These are phyloP conservation scores for Pantherophis alleghaniensis DNA, from an alignment of 2,797 vertebrate genomes.

Conservation along the genomic window DNA sequence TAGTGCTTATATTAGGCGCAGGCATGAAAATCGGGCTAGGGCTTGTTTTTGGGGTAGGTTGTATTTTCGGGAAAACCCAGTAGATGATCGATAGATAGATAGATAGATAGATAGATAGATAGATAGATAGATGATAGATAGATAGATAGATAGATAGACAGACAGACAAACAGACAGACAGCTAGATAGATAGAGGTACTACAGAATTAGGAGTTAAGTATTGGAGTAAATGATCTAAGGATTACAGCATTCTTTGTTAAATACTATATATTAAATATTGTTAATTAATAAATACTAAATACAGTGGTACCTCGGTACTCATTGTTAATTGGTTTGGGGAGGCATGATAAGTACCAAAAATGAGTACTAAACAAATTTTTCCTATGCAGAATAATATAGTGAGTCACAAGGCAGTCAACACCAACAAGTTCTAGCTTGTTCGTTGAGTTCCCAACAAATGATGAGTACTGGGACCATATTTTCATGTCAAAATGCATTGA, in stretches of 20 bases:
- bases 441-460: background rate
- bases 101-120: background rate
- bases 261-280: background rate
- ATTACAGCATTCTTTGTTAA: constrained; percentile 29
- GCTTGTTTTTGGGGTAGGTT: too few relatives aligned
- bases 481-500: background rate
- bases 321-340: background rate
- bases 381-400: background rate
- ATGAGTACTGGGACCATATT: background rate
- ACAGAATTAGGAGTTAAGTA: background rate
- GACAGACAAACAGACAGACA: too few relatives aligned
- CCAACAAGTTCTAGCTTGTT: background rate
- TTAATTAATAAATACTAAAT: background rate
- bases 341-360: background rate
- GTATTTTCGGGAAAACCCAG: too few relatives aligned
- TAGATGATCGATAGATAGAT: too few relatives aligned
- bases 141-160: too few relatives aligned
- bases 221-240: background rate
- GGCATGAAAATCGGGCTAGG: too few relatives aligned
- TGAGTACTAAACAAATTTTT: background rate
- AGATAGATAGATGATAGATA: background rate
- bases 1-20: too few relatives aligned
- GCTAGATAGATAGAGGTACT: background rate
- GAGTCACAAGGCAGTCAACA: background rate
- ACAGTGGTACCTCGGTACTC: background rate